A percentile compares a stretch with the other conserved stretches of the same genome.
These are phyloP conservation scores for Aphrophora alni DNA, from an alignment of 2,888 invertebrate species.

Conservation along the genomic window DNA sequence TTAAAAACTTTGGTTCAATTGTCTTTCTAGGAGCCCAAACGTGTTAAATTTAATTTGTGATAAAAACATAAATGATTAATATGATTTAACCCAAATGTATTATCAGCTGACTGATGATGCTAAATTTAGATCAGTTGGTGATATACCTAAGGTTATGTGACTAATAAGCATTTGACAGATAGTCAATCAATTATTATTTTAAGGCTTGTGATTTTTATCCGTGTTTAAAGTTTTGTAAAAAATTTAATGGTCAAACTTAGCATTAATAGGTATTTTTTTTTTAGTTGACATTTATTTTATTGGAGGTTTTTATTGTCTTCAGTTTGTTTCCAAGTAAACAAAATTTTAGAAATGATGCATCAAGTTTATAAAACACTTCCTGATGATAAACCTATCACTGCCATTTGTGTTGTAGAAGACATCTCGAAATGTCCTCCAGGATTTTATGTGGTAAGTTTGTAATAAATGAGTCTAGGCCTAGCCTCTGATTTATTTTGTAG, in stretches of 20 bases:
- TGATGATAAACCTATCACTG: slow-evolving; percentile 76
- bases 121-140: not conserved
- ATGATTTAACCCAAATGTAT: not conserved
- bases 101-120: not conserved
- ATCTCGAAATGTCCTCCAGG: slow-evolving; percentile 67
- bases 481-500: too few relatives aligned
- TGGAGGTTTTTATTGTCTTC: too few relatives aligned
- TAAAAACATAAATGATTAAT: too few relatives aligned
- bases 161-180: slow-evolving; percentile 2
- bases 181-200: not conserved
- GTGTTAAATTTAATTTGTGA: too few relatives aligned
- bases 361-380: slow-evolving; percentile 64
- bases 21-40: too few relatives aligned
- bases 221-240: too few relatives aligned
- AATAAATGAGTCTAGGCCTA: not conserved
- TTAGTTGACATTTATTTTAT: too few relatives aligned
- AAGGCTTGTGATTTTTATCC: too few relatives aligned
- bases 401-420: slow-evolving; percentile 67
- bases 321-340: not conserved
- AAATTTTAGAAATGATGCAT: slow-evolving; percentile 47
- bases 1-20: too few relatives aligned
- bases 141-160: not conserved
- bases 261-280: too few relatives aligned
- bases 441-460: slow-evolving; percentile 64
- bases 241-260: too few relatives aligned